Conservation (phyloP, 2,797 vertebrate genomes). For the Micropoecilia bifurca region DNA sequence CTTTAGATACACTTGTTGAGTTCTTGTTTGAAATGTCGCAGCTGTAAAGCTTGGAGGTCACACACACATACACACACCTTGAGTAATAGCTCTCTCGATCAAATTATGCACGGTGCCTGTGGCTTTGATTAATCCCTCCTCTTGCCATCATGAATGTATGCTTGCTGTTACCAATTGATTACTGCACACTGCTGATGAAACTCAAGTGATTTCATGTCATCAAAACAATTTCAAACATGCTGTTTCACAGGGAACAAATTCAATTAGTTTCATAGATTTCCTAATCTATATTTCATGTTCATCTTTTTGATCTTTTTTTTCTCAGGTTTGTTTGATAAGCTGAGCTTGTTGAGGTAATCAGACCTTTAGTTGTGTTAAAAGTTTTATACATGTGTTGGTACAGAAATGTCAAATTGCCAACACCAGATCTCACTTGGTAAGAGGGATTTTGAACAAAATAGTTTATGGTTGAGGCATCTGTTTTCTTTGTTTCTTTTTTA, state of each 20-base stretch:
- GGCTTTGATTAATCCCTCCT: constrained; percentile 64
- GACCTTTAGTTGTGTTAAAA: constrained; percentile 8
- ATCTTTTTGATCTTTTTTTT: constrained; percentile 12
- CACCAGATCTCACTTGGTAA: constrained; percentile 37
- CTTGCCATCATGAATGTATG: constrained; percentile 37
- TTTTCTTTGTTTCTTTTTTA: neutral
- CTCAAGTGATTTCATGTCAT: constrained; percentile 42
- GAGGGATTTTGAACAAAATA: constrained; percentile 4
- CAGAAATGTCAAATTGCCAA: constrained; percentile 35
- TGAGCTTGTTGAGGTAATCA: constrained; percentile 3
- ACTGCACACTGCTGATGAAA: constrained; percentile 46
- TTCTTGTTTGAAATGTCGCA: constrained; percentile 13
- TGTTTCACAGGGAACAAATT: constrained; percentile 49
- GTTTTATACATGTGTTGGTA: constrained; percentile 24
- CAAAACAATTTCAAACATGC: constrained; percentile 34
- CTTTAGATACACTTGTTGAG: constrained; percentile 21
- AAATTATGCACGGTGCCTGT: constrained; percentile 62
- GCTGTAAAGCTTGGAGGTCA: constrained; percentile 2
- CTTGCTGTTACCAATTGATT: constrained; percentile 69
- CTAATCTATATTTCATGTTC: constrained; percentile 16
- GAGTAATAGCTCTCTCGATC: constrained; percentile 59
- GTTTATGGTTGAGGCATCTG: constrained; percentile 3
- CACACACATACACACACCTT: constrained; percentile 31
- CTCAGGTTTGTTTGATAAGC: neutral
- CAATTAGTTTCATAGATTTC: constrained; percentile 37